Conservation (phyloP, 2,113 vertebrate species). For the Callaeas wilsoni region DNA sequence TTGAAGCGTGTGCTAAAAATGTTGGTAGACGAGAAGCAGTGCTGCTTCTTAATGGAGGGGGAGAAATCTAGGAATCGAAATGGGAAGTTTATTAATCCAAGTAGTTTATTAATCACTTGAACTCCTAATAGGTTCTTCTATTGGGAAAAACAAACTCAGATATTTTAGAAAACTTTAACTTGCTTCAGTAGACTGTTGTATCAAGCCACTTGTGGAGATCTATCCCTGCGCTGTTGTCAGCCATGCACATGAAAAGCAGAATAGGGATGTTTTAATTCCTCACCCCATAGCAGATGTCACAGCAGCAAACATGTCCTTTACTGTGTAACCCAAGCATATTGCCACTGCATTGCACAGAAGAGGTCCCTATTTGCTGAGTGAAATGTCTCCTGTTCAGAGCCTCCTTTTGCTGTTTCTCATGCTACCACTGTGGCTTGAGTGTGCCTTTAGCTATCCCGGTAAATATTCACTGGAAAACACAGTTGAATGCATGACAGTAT, state of each 20-base stretch:
- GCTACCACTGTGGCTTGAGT: not conserved
- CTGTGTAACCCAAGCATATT: not conserved
- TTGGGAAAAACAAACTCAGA: not conserved
- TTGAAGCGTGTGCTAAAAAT: not conserved
- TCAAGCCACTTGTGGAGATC: not conserved
- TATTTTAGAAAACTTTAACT: not conserved
- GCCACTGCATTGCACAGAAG: accelerated
- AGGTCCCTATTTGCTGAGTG: not conserved
- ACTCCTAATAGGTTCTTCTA: not conserved
- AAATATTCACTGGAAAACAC: not conserved
- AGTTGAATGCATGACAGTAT: not conserved
- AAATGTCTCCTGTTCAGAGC: not conserved
- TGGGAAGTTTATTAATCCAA: no score
- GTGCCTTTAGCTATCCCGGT: not conserved
- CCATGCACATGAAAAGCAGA: not conserved
- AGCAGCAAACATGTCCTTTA: not conserved
- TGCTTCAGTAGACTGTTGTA: not conserved
- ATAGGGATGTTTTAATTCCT: not conserved
- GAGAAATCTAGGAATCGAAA: not conserved
- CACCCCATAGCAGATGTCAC: not conserved
- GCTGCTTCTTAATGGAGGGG: not conserved
- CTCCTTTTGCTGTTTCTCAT: not conserved
- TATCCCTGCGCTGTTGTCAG: not conserved
- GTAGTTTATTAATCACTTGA: not conserved
- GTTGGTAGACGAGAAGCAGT: not conserved